These are phyloP conservation scores for Lagria hirta DNA, from an alignment of 2,888 invertebrate genomes.

Conservation along the genomic window DNA sequence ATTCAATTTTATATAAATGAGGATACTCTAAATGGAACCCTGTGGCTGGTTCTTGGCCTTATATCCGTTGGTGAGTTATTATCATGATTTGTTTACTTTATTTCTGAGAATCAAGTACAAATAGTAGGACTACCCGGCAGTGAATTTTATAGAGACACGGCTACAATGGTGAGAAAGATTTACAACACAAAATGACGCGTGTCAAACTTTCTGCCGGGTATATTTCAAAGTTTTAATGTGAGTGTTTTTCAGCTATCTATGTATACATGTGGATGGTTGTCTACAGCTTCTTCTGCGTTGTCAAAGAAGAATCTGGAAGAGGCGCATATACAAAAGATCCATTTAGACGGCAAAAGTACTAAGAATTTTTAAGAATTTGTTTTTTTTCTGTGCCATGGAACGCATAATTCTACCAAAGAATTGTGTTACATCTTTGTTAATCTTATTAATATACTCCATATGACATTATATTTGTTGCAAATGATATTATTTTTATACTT, in stretches of 20 bases:
- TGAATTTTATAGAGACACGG: neutral
- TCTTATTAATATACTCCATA: too few relatives aligned
- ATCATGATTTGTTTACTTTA: constrained; percentile 1
- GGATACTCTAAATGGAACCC: constrained; percentile 58
- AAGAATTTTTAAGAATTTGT: neutral
- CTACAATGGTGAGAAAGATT: too few relatives aligned
- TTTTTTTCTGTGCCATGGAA: too few relatives aligned
- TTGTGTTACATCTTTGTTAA: too few relatives aligned
- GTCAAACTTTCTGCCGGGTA: neutral
- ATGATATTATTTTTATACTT: too few relatives aligned
- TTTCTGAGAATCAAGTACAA: neutral
- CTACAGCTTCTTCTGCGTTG: constrained; percentile 76
- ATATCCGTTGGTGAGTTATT: constrained; percentile 61
- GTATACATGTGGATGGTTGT: constrained; percentile 82
- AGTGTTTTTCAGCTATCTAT: constrained; percentile 67
- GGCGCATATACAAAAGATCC: constrained; percentile 76
- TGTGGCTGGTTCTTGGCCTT: constrained; percentile 66
- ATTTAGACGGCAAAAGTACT: constrained; percentile 55
- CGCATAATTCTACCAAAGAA: constrained; percentile 11
- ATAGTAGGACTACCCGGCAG: neutral
- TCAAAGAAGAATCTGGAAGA: constrained; percentile 69
- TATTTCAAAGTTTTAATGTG: constrained; percentile 1
- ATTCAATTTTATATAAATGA: constrained; percentile 70
- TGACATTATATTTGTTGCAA: neutral
- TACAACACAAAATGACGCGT: too few relatives aligned